Evolutionary conservation across 2,888 invertebrate genomes (phyloP).

Genomic region (Cheilosia variabilis): DNA sequence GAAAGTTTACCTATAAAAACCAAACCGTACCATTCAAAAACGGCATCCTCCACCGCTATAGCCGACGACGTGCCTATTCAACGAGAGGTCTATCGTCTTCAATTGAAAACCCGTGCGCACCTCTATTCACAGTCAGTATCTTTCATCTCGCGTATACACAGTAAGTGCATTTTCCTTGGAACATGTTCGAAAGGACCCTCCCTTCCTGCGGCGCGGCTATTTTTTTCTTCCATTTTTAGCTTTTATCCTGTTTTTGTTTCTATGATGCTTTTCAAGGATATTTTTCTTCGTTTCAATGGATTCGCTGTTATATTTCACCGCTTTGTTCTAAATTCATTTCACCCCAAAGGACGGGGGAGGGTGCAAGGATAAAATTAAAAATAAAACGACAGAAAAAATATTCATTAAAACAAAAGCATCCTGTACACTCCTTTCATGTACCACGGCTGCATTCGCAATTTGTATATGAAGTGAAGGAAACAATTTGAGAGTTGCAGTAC

Average conservation of each 20-base stretch:
- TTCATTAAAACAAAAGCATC: constrained; percentile 76
- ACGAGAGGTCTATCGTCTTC: constrained; percentile 20
- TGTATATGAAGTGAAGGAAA: constrained; percentile 63
- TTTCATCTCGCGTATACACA: constrained; percentile 48
- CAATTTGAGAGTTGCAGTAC: constrained; percentile 65
- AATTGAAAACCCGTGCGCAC: constrained; percentile 47
- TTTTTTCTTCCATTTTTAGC: constrained; percentile 14
- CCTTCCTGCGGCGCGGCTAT: constrained; percentile 21
- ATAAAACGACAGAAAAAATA: constrained; percentile 38
- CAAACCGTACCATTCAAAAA: background rate
- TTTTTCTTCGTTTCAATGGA: constrained; percentile 71
- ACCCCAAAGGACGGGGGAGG: constrained; percentile 38
- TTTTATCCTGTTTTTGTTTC: constrained; percentile 43
- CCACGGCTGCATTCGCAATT: constrained; percentile 36
- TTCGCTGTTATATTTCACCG: constrained; percentile 73
- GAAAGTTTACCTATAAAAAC: background rate
- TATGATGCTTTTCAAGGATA: constrained; percentile 66
- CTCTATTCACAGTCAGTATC: constrained; percentile 58
- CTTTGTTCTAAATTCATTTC: constrained; percentile 73
- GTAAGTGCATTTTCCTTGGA: constrained; percentile 60
- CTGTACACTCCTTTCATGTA: constrained; percentile 71
- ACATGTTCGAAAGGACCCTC: constrained; percentile 20
- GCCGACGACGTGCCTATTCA: constrained; percentile 1
- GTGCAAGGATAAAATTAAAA: constrained; percentile 41
- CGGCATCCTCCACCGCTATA: background rate